Base-by-base conservation (phyloP, 1,140 invertebrate species). In the Trachymyrmex septentrionalis region DNA sequence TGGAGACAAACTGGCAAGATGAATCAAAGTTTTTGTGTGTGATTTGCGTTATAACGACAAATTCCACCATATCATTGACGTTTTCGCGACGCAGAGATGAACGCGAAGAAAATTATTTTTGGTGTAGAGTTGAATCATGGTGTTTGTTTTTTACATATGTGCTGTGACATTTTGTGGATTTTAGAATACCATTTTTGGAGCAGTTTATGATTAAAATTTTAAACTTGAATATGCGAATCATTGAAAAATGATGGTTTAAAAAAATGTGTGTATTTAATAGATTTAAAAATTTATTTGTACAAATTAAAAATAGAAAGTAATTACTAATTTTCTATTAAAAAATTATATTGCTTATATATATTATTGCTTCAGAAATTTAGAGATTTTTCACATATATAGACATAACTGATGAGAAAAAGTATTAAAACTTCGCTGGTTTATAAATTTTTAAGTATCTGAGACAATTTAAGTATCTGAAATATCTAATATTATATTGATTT, bases 31-130 rank as follows among this genome's bases (percentile, higher is more conserved):
- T n/a, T 21, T 71, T 5, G 14, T 55, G 34, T 7, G 30, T 67
- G 64, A 55, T 57, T 67, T 0, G 27, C n/a, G 14, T 69, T 55
- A 38, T 9, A 57, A 44, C 9, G 57, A 57, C 9, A 27, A 80
- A 27, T 57, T 59, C 16, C 34, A 30, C 1, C 19, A 5, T 5
- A 69, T 38, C 21, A 38, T 0, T 0, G 16, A 48, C 9, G 4
- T 34, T 61, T 61, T 30, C 14, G 21, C 16, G 19, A 50, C 19
- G 44, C 19, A 24, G 19, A 75, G 61, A 84, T 82, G 19, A 71
- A 21, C 34, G 34, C 16, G 21, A 9, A 7, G 0, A 44, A 30
- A 48, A 14, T 48, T 44, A 30, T 0, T 34, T 53, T 14, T 34
- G 9, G 24, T 71, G 24, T 72, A 44, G 0, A 72, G 57, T 27